These are phyloP conservation scores for Mamestra brassicae DNA, from an alignment of 2,888 invertebrate species.

Conservation along the genomic window DNA sequence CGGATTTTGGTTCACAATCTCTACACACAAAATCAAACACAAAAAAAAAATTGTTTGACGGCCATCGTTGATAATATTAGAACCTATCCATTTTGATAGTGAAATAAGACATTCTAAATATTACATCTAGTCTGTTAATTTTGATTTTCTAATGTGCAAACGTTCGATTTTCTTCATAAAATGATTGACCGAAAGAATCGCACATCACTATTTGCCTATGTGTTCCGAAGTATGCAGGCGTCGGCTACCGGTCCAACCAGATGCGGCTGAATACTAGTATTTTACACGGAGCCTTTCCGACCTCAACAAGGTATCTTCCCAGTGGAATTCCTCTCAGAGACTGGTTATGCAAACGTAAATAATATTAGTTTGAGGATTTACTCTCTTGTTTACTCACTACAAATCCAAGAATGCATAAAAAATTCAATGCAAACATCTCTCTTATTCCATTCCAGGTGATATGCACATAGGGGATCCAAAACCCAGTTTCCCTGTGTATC, in stretches of 20 bases:
- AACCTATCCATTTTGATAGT: no score
- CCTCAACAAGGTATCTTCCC: not conserved
- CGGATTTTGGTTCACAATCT: no score
- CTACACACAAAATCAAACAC: no score
- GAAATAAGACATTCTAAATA: no score
- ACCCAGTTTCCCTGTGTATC: slow-evolving; percentile 50
- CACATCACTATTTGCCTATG: not conserved
- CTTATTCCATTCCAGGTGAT: slow-evolving; percentile 28
- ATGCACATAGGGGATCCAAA: slow-evolving; percentile 46
- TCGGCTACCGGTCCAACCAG: not conserved
- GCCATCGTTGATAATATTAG: no score
- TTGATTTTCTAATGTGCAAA: not conserved
- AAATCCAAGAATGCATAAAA: slow-evolving; percentile 27
- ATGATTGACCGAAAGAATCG: not conserved
- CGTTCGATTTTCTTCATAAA: not conserved
- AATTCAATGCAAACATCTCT: slow-evolving; percentile 8
- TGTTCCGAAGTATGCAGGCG: not conserved
- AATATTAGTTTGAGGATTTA: not conserved
- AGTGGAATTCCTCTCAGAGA: not conserved
- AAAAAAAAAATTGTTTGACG: no score
- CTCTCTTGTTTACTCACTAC: not conserved
- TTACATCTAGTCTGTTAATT: no score
- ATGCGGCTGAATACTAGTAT: not conserved
- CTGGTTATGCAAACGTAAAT: not conserved
- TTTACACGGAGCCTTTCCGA: not conserved